These are phyloP conservation scores for Scaptomyza reducta DNA, from an alignment of 2,888 invertebrate genomes.

Conservation along the genomic window DNA sequence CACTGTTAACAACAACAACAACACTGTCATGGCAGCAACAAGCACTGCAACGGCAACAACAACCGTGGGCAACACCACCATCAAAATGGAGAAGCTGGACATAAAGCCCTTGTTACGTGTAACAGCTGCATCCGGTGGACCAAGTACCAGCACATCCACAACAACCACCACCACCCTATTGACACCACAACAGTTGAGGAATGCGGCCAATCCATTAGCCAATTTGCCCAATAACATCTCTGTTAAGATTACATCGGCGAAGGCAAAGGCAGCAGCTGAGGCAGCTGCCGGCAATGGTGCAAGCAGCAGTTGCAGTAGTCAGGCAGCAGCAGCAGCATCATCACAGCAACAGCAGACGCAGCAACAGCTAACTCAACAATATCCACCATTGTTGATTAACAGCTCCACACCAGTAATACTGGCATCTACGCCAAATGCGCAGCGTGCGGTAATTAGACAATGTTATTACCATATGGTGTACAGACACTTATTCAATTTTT, in stretches of 20 bases:
- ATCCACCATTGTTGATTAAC: constrained; percentile 81
- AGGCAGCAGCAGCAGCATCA: constrained; percentile 26
- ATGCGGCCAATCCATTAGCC: constrained; percentile 78
- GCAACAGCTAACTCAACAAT: constrained; percentile 54
- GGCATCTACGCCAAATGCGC: constrained; percentile 75
- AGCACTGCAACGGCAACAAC: constrained; percentile 49
- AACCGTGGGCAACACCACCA: constrained; percentile 70
- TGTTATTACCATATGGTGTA: background rate
- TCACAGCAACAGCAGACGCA: constrained; percentile 42
- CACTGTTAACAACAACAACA: constrained; percentile 34
- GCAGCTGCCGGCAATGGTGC: constrained; percentile 42
- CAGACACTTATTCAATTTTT: background rate
- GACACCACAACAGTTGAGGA: constrained; percentile 73
- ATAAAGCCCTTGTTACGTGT: constrained; percentile 76
- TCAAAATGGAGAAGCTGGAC: constrained; percentile 82
- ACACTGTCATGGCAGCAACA: constrained; percentile 26
- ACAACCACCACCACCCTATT: constrained; percentile 61
- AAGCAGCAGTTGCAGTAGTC: constrained; percentile 46
- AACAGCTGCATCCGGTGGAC: constrained; percentile 31
- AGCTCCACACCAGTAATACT: constrained; percentile 82
- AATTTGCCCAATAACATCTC: constrained; percentile 83
- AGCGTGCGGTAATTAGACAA: constrained; percentile 67
- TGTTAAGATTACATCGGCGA: constrained; percentile 82
- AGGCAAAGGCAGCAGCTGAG: constrained; percentile 72
- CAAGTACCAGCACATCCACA: constrained; percentile 42